Conservation (phyloP, 2,113 vertebrate genomes). For the Vulpes ferrilata region DNA sequence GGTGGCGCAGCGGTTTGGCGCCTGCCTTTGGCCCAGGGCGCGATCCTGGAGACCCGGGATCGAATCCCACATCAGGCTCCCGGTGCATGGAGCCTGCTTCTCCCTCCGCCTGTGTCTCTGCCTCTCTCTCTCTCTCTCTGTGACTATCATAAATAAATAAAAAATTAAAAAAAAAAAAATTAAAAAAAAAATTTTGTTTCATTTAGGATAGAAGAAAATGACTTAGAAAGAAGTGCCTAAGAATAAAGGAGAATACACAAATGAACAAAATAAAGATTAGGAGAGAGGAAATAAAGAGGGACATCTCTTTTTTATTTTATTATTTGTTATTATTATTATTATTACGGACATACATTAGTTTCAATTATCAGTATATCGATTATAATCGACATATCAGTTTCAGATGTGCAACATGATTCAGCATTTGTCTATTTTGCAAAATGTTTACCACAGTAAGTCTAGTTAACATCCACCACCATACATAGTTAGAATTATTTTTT, state of each 20-base stretch:
- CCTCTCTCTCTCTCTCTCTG: too few species aligned
- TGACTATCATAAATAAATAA: too few species aligned
- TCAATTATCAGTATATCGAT: background rate
- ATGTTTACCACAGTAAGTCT: background rate
- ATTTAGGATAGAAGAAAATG: background rate
- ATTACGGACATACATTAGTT: background rate
- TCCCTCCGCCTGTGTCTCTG: too few species aligned
- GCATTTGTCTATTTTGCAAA: background rate
- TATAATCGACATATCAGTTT: background rate
- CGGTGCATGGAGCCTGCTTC: too few species aligned
- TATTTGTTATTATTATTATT: background rate
- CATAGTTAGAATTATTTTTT: background rate
- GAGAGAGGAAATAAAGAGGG: background rate
- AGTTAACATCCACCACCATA: background rate
- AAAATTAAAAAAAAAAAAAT: too few species aligned
- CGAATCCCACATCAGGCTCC: too few species aligned
- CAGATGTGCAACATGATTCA: background rate
- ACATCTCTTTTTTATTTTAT: background rate
- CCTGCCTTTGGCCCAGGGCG: too few species aligned
- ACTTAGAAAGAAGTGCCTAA: background rate
- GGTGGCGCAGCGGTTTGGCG: too few species aligned
- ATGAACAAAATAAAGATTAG: background rate
- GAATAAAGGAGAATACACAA: background rate
- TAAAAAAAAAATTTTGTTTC: conserved; percentile 37
- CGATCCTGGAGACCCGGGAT: too few species aligned